Conservation (phyloP, 2,888 invertebrate species). For the Brachypterus glaber region DNA sequence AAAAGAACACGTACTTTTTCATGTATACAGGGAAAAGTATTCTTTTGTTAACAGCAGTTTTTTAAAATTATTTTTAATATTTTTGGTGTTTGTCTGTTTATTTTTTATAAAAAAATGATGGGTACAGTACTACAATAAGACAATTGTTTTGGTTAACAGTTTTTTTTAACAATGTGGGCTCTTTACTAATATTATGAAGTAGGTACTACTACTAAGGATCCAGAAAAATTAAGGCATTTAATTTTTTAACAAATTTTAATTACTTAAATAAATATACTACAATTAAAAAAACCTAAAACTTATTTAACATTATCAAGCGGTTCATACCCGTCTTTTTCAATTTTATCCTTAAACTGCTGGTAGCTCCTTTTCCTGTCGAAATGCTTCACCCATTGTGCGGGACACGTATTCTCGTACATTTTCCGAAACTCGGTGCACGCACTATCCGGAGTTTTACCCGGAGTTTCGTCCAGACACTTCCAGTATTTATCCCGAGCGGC, state of each 20-base stretch:
- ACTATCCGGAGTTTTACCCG: constrained; percentile 46
- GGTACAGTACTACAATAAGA: too few species aligned
- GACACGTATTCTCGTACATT: constrained; percentile 67
- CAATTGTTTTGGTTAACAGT: constrained; percentile 7
- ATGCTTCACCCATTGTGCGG: constrained; percentile 83
- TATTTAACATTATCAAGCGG: constrained; percentile 50
- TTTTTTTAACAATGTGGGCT: constrained; percentile 5
- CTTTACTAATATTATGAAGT: constrained; percentile 3
- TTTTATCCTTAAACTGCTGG: constrained; percentile 77
- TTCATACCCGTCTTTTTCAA: constrained; percentile 78
- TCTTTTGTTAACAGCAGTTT: too few species aligned
- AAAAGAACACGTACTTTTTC: too few species aligned
- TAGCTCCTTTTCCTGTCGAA: constrained; percentile 87
- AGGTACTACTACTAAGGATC: background rate
- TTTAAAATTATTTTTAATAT: too few species aligned
- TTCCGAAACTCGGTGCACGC: constrained; percentile 62
- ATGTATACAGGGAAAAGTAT: too few species aligned
- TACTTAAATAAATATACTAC: constrained; percentile 7
- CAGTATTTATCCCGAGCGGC: constrained; percentile 76
- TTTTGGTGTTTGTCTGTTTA: too few species aligned
- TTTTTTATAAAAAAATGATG: too few species aligned
- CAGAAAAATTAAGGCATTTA: constrained; percentile 2
- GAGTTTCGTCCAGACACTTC: constrained; percentile 71
- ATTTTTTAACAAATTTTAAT: constrained; percentile 14
- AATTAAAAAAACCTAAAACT: constrained; percentile 13